Evolutionary conservation across 2,113 vertebrate species (phyloP), one percentile per base, ranked within the genome.

Genomic region (Macquaria australasica): DNA sequence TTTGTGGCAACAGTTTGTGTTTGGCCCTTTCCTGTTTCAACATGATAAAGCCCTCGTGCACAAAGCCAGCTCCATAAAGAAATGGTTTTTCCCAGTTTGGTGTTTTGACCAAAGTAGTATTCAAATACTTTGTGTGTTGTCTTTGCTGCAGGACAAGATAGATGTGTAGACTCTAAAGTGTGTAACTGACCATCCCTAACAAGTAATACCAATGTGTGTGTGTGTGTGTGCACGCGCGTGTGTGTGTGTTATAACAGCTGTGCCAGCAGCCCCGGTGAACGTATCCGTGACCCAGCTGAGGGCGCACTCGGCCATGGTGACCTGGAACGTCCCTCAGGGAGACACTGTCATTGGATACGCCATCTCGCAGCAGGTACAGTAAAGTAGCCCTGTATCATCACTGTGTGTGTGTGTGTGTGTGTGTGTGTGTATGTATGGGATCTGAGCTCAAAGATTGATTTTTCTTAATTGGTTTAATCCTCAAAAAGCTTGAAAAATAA

Each of bases 311-410:
- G 97, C 98, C 94, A 98, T 96, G 41, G 97, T 99, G 86, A 98
- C 98, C 82, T 99, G 98, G 98, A 98, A 97, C 28, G 95, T 99
- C 66, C 97, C 97, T 51, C 97, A 97, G 91, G 97, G 98, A 89
- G 98, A 99, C 1, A 93, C 96, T 28, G 96, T 99, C 94, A 99
- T 99, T 59, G 98, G 98, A 88, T 99, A 98, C 83, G 96, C 97
- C 91, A 97, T 99, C 92, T 96, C 97, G 4, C 98, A 99, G 93
- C 97, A 99, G 97, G 98, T 99, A 84, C 31, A 37, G 55, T 43
- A 12, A 6, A 28, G 3, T 0, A 34, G 11, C 73, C 55, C 12
- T 4, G 11, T 34, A 11, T 56, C 64, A 28, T 39, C 21, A 5
- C 12, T 64, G n/a, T 80, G 37, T 50, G 37, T 71, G 37, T 70